phyloP scores from a whole-genome alignment of 2,113 vertebrate genomes.

The Climacteris rufus region DNA sequence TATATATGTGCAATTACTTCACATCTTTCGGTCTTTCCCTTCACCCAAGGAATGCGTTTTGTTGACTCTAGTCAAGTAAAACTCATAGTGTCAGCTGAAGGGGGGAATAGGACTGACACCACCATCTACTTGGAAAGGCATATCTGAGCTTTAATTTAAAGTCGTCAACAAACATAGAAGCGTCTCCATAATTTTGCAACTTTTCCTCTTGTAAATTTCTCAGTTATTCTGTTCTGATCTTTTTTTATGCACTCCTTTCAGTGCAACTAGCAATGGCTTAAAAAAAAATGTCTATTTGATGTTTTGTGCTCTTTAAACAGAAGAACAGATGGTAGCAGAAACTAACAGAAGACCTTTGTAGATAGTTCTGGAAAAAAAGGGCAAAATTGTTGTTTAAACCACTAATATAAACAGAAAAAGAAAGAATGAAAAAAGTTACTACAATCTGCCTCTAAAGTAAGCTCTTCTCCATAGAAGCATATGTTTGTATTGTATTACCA shows the following conservation, averaged over 20 bases:
- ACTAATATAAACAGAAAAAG: neutral
- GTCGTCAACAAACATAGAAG: slow-evolving; percentile 24
- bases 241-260: neutral
- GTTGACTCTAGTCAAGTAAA: neutral
- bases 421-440: neutral
- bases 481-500: neutral
- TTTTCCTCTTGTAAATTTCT: neutral
- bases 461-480: neutral
- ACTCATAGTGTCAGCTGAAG: neutral
- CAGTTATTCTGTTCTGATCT: neutral
- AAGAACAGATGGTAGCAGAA: slow-evolving; percentile 26
- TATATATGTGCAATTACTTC: neutral
- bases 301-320: neutral
- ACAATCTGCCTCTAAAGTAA: neutral
- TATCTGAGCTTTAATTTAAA: slow-evolving; percentile 27
- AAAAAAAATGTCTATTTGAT: neutral
- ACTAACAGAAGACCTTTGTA: neutral
- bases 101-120: neutral
- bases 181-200: neutral
- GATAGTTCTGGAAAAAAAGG: neutral
- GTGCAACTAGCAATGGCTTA: neutral
- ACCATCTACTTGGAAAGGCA: neutral
- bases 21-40: neutral
- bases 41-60: neutral
- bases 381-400: neutral